Base-by-base conservation (phyloP, 2,888 invertebrate genomes). In the Xestia c-nigrum region DNA sequence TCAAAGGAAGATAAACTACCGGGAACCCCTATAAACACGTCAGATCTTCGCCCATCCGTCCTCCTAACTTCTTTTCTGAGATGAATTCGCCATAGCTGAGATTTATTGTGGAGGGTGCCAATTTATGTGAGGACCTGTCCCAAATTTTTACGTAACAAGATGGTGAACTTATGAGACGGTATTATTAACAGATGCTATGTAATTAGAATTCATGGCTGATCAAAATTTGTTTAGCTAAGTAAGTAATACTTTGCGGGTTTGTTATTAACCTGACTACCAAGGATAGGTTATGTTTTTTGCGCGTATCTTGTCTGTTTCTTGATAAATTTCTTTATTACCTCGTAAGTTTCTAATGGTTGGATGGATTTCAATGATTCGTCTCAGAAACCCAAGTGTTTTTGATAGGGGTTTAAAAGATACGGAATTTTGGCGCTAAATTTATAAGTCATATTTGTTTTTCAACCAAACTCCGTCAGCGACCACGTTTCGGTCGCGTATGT, bases 21-120 rank as follows among this genome's bases (percentile, higher is more conserved):
- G 9, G 46, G 43, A n/a, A 85, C 85, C 86, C 71, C 70, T 76
- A 86, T 83, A 86, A 85, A 86, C 78, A 82, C 77, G 64, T 75
- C 64, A 79, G 72, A 69, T 79, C 67, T 47, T 55, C 31, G 65
- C 61, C 61, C 71, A 83, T 78, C 52, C 72, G 31, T 85, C 75
- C 72, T 74, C 63, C 72, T 63, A 76, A 80, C 72, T 82, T 76
- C 76, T 78, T 86, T 84, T 73, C 80, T 74, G 10, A 72, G 72
- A 66, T 73, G 75, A 74, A 68, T 83, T 75, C 43, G 68, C 77
- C 76, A 84, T 84, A 75, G 76, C 68, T 72, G 70, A 75, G 76
- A 84, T 84, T 84, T 76, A 84, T 84, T 72, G 68, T 19, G 74
- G 63, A 74, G 65, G 19, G 71, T 63, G 63, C 55, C 74, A 80